These are phyloP conservation scores for Brachyopa scutellaris DNA, from an alignment of 2,888 invertebrate species.

Conservation along the genomic window DNA sequence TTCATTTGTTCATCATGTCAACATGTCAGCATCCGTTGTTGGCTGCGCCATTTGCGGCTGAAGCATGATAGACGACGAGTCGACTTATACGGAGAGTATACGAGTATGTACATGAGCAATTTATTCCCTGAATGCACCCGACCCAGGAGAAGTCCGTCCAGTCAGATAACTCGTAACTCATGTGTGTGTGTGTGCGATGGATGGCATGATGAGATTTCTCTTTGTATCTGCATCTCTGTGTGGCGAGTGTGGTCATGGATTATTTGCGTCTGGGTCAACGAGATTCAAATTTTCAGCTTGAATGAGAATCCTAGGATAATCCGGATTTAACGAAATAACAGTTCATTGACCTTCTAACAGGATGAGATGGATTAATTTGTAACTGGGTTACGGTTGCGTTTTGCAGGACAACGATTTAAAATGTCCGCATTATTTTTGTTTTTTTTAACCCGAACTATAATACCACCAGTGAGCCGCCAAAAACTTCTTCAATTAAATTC, in stretches of 20 bases:
- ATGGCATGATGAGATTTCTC: constrained; percentile 8
- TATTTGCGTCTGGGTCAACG: constrained; percentile 67
- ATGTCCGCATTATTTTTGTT: constrained; percentile 49
- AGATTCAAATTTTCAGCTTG: constrained; percentile 61
- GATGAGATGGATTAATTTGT: constrained; percentile 27
- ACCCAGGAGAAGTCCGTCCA: constrained; percentile 22
- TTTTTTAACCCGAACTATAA: constrained; percentile 8
- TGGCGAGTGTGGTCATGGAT: constrained; percentile 55
- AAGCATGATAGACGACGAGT: constrained; percentile 47
- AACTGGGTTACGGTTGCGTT: constrained; percentile 59
- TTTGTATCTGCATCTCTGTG: background rate
- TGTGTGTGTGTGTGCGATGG: constrained; percentile 9
- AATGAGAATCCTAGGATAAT: constrained; percentile 33
- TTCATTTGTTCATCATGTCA: constrained; percentile 71
- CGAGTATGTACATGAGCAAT: constrained; percentile 49
- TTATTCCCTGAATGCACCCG: constrained; percentile 59
- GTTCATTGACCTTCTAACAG: constrained; percentile 56
- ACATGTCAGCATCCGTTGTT: constrained; percentile 69
- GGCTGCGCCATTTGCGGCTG: constrained; percentile 32
- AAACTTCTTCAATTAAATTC: constrained; percentile 71
- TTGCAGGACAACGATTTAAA: constrained; percentile 10
- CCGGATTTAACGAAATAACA: constrained; percentile 7
- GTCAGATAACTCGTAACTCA: constrained; percentile 8
- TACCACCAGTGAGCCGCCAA: background rate
- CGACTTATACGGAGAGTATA: constrained; percentile 10